A percentile compares a stretch with the other conserved stretches of the same genome.
Evolutionary conservation across 1,140 invertebrate species (phyloP).

Genomic region (Pogonus chalceus): DNA sequence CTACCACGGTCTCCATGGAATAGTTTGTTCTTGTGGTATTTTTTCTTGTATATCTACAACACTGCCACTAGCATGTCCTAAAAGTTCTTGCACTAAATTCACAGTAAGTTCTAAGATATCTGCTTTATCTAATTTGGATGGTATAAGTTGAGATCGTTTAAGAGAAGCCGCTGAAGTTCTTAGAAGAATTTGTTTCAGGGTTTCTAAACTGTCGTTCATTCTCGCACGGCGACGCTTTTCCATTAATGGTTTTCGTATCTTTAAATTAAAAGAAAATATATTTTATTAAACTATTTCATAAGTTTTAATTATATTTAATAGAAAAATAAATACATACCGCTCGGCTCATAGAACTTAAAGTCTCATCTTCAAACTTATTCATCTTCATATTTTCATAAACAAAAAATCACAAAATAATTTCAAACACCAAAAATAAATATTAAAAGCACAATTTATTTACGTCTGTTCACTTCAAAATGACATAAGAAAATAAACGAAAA

Average conservation of each 20-base stretch:
- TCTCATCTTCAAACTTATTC: too few species aligned
- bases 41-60: neutral
- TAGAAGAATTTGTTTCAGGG: slow-evolving; percentile 50
- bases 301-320: neutral
- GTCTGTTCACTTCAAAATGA: too few species aligned
- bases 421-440: too few species aligned
- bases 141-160: slow-evolving; percentile 31
- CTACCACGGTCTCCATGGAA: neutral
- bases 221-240: slow-evolving; percentile 55
- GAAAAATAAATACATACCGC: neutral
- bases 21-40: neutral
- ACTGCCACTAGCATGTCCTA: neutral
- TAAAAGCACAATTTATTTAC: too few species aligned
- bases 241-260: slow-evolving; percentile 61
- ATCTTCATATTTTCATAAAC: too few species aligned
- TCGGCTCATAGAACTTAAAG: neutral
- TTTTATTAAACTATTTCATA: neutral
- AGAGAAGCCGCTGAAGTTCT: slow-evolving; percentile 30
- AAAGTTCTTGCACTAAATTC: slow-evolving; percentile 40
- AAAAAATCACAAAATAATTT: too few species aligned
- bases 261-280: slow-evolving; percentile 9
- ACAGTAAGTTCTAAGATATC: slow-evolving; percentile 60
- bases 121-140: slow-evolving; percentile 53
- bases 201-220: slow-evolving; percentile 54
- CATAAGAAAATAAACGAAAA: too few species aligned